Conservation (phyloP, 2,888 invertebrate genomes). For the Poecilus cupreus region DNA sequence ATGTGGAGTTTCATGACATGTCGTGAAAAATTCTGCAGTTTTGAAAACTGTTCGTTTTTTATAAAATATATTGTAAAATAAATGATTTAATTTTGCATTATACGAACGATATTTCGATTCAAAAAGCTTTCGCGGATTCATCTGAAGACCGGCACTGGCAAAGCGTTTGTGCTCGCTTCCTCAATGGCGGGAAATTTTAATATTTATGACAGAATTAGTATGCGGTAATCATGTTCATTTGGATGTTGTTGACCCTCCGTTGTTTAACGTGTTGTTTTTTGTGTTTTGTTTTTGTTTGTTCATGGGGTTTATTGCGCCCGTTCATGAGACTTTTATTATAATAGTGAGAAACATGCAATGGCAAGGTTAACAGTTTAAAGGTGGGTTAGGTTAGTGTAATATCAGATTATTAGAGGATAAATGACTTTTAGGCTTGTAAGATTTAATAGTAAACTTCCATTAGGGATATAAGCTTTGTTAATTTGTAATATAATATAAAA, state of each 20-base stretch:
- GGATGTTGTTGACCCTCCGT: conserved; percentile 10
- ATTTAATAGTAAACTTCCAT: neutral
- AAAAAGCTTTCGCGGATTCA: no score
- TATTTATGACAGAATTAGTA: conserved; percentile 21
- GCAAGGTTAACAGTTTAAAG: neutral
- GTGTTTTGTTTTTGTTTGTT: conserved; percentile 10
- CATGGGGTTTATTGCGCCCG: neutral
- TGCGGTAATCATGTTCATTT: conserved; percentile 26
- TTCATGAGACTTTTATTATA: conserved; percentile 3
- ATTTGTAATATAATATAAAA: no score
- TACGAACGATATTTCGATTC: no score
- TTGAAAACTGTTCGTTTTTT: no score
- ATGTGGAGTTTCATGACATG: no score
- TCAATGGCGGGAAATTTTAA: conserved; percentile 9
- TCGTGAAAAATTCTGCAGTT: no score
- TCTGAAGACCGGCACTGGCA: neutral
- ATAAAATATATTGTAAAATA: no score
- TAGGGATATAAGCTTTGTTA: no score
- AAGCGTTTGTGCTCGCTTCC: neutral
- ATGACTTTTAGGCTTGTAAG: neutral
- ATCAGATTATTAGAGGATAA: neutral
- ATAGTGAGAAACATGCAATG: conserved; percentile 11
- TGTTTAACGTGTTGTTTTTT: neutral
- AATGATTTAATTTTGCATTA: no score
- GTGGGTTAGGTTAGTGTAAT: neutral